Conservation (phyloP, 1,140 invertebrate species). For the Meloidogyne exigua region DNA sequence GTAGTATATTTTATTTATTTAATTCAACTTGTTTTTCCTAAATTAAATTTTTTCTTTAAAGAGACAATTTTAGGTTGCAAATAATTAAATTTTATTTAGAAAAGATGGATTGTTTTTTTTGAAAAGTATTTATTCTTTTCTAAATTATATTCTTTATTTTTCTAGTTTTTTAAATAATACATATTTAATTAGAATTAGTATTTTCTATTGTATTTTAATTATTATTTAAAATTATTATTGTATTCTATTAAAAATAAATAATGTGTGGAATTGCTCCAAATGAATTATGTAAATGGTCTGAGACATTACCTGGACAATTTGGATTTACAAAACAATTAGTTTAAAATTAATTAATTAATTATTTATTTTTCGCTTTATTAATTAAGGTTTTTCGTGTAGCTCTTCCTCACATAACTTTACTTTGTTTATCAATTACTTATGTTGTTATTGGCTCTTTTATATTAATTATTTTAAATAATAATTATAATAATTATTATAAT, state of each 20-base stretch:
- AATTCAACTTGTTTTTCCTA: not conserved
- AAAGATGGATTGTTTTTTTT: conserved; percentile 15
- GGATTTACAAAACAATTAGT: conserved; percentile 59
- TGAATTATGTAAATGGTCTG: conserved; percentile 54
- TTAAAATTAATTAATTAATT: conserved; percentile 8
- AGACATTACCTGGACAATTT: conserved; percentile 61
- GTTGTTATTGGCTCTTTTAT: conserved; percentile 56
- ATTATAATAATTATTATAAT: conserved; percentile 26
- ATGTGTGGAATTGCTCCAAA: conserved; percentile 43
- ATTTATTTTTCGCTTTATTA: not conserved
- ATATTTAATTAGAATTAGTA: not conserved
- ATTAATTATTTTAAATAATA: conserved; percentile 54
- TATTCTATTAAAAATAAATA: not conserved
- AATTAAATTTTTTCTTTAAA: not conserved
- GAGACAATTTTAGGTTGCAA: not conserved
- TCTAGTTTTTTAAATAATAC: not conserved
- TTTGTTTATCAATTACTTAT: conserved; percentile 58
- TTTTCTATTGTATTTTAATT: too few relatives aligned
- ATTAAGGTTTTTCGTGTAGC: conserved; percentile 58
- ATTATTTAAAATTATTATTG: not conserved
- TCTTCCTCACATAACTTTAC: conserved; percentile 60
- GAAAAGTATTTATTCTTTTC: not conserved
- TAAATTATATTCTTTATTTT: not conserved
- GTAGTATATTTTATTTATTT: not conserved
- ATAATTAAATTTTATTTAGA: not conserved